phyloP scores from a whole-genome alignment of 1,140 invertebrate species.

The Stegodyphus dumicola region DNA sequence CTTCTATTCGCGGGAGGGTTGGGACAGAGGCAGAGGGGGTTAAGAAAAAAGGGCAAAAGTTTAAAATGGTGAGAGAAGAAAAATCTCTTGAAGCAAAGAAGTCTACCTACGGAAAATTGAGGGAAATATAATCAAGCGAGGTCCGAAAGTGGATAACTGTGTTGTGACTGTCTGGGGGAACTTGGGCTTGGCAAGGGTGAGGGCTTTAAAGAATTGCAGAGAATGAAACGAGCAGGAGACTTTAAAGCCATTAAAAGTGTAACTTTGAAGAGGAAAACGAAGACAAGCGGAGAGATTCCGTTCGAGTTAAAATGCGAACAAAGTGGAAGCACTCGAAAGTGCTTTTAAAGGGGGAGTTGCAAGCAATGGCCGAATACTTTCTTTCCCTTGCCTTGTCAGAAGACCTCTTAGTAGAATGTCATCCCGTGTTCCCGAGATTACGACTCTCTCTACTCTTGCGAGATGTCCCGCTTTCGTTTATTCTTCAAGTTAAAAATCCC shows the following conservation, averaged over 20 bases:
- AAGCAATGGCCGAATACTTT: not conserved
- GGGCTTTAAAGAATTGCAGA: not conserved
- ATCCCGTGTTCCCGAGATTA: not conserved
- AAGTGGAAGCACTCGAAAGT: constrained; percentile 52
- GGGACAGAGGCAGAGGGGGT: not conserved
- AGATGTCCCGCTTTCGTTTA: too few species aligned
- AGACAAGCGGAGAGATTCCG: not conserved
- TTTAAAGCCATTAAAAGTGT: constrained; percentile 56
- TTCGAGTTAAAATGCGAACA: constrained; percentile 55
- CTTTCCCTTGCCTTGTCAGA: not conserved
- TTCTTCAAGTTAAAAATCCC: too few species aligned
- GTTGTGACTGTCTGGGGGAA: constrained; percentile 42
- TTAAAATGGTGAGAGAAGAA: constrained; percentile 6
- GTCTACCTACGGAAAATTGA: constrained; percentile 24
- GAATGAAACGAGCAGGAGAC: constrained; percentile 33
- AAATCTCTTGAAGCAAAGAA: not conserved
- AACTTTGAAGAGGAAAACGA: constrained; percentile 35
- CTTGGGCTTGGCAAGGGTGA: not conserved
- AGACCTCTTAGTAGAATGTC: not conserved
- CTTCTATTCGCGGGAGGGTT: not conserved
- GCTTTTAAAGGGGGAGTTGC: constrained; percentile 46
- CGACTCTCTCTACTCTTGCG: too few species aligned
- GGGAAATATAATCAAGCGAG: constrained; percentile 51
- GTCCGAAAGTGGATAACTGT: constrained; percentile 53
- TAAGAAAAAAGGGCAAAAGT: not conserved